Conservation (phyloP, 1,140 invertebrate genomes). For the Galleria mellonella region DNA sequence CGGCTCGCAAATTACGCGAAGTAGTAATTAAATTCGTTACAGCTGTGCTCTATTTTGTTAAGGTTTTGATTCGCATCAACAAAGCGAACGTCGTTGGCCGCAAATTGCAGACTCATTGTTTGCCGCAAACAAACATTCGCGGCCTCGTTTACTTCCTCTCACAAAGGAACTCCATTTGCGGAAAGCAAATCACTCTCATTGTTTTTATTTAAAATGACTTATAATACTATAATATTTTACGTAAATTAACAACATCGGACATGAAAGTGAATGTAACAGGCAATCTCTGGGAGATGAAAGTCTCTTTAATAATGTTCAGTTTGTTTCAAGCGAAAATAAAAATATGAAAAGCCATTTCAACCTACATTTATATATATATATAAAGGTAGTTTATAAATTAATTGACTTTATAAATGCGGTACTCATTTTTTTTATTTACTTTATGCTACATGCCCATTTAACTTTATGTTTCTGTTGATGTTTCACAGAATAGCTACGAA, state of each 20-base stretch:
- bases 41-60: slow-evolving; percentile 29
- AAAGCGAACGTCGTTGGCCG: slow-evolving; percentile 39
- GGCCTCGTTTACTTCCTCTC: slow-evolving; percentile 36
- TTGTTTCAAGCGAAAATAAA: too few relatives aligned
- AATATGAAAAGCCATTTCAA: too few relatives aligned
- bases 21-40: slow-evolving; percentile 31
- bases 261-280: slow-evolving; percentile 1
- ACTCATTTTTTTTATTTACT: too few relatives aligned
- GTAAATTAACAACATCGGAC: background rate
- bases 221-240: slow-evolving; percentile 3
- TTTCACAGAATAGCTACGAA: too few relatives aligned
- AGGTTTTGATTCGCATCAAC: slow-evolving; percentile 49
- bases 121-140: slow-evolving; percentile 47
- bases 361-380: too few relatives aligned
- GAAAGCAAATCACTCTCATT: slow-evolving; percentile 37
- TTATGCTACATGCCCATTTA: too few relatives aligned
- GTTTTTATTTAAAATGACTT: slow-evolving; percentile 34
- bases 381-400: too few relatives aligned
- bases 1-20: slow-evolving; percentile 11
- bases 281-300: background rate
- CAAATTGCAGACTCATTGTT: slow-evolving; percentile 56
- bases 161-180: slow-evolving; percentile 49
- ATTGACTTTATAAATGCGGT: too few relatives aligned
- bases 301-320: background rate
- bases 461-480: too few relatives aligned